Base-by-base conservation (phyloP, 2,113 vertebrate species). In the Strix uralensis region DNA sequence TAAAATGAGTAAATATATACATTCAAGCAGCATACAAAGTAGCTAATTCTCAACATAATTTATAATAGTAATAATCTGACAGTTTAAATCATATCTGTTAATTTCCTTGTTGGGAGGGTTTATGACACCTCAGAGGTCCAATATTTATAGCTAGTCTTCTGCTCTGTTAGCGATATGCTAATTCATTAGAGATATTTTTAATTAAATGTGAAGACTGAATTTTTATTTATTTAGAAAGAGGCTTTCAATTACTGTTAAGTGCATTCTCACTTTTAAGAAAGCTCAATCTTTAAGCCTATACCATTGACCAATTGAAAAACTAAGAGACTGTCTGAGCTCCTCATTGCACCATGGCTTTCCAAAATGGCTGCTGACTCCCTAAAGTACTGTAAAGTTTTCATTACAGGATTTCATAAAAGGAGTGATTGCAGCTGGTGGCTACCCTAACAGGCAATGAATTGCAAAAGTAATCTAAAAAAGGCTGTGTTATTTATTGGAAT, bases 221-320 rank as follows among this genome's bases (percentile, higher is more conserved):
- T 96, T 94, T 96, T 94, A 96, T 96, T 96, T 96, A 94, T 96
- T 91, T 92, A 73, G 63, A 95, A 96, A 97, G 92, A 97, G 87
- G 93, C 58, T 97, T 97, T 96, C 65, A 94, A 90, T 96, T 95
- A 96, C 54, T 38, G 84, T 96, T 95, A 96, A 96, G 57, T 92
- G 73, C 65, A 92, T 95, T 96, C 77, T 84, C 88, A 59, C 46
- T 96, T 95, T 92, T 79, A 95, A 95, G 92, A 72, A 90, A 94
- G 72, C 65, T 95, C 91, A 95, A 85, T 95, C 86, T 93, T 94
- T 96, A 89, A 94, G 82, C 59, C 85, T 91, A 44, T 82, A 61
- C 25, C 90, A 34, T 84, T 69, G 78, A 95, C 69, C 46, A 67
- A 34, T 6, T 77, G 26, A 57, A 89, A 96, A 86, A 65, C 57